A percentile compares a stretch with the other conserved stretches of the same genome.
Evolutionary conservation across 1,140 invertebrate species (phyloP).

Genomic region (Conopomorpha cramerella): DNA sequence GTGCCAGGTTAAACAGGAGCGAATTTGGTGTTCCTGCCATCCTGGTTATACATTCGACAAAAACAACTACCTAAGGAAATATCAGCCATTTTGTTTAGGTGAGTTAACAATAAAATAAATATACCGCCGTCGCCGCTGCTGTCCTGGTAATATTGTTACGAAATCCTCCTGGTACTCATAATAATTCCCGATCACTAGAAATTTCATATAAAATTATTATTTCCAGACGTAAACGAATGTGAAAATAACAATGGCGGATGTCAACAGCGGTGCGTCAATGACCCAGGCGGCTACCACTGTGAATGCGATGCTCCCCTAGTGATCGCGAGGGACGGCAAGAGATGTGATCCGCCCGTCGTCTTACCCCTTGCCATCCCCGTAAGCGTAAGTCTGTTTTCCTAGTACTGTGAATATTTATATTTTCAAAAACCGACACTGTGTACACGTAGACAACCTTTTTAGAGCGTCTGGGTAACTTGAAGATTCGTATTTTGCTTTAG

Average conservation of each 20-base stretch:
- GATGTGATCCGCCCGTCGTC: conserved; percentile 53
- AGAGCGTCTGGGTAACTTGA: too few species aligned
- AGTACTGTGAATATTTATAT: conserved; percentile 1
- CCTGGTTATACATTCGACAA: conserved; percentile 64
- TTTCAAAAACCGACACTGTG: not conserved
- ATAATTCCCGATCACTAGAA: too few species aligned
- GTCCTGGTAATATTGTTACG: too few species aligned
- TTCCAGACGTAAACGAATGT: conserved; percentile 74
- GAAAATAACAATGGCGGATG: conserved; percentile 63
- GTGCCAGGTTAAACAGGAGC: conserved; percentile 63
- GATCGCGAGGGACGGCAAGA: conserved; percentile 63
- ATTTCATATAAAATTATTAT: too few species aligned
- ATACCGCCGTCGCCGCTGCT: too few species aligned
- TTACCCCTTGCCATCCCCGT: conserved; percentile 15
- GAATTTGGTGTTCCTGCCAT: conserved; percentile 69
- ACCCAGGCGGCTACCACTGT: conserved; percentile 62
- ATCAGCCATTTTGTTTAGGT: conserved; percentile 65
- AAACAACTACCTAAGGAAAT: conserved; percentile 44
- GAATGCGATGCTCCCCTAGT: conserved; percentile 55
- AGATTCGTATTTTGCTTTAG: too few species aligned
- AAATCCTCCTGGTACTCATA: too few species aligned
- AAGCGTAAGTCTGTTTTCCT: conserved; percentile 13
- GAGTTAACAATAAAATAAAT: too few species aligned
- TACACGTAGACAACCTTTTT: too few species aligned
- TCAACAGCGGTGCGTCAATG: conserved; percentile 66